A percentile compares a stretch with the other conserved stretches of the same genome.
Conservation (phyloP, 2,797 vertebrate species). For the Schizopygopsis pylzovi region DNA sequence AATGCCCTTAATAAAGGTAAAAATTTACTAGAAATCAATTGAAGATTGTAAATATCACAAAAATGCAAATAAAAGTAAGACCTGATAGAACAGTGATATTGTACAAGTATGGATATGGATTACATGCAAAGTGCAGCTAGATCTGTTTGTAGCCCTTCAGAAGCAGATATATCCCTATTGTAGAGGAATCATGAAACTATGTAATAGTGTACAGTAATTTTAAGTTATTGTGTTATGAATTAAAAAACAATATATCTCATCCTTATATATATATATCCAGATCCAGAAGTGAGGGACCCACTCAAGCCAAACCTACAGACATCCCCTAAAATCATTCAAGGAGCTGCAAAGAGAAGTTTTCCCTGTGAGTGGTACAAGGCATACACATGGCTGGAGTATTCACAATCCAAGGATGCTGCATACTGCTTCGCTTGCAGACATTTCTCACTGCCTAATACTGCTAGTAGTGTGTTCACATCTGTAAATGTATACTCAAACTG, state of each 20-base stretch:
- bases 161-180: no score
- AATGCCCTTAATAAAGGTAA: no score
- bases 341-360: conserved; percentile 30
- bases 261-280: not conserved
- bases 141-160: no score
- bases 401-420: conserved; percentile 15
- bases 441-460: conserved; percentile 30
- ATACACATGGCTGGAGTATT: conserved; percentile 1
- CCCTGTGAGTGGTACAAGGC: conserved; percentile 20
- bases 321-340: not conserved
- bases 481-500: conserved; percentile 18
- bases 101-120: no score
- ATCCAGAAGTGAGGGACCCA: not conserved
- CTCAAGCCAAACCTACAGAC: not conserved
- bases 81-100: no score
- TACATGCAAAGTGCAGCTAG: no score
- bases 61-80: no score
- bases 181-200: no score
- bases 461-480: conserved; percentile 23
- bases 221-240: not conserved
- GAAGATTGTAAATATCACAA: no score
- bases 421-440: conserved; percentile 40
- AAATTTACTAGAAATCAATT: no score
- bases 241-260: not conserved
- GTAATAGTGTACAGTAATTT: not conserved